These are phyloP conservation scores for Drosophila tristis DNA, from an alignment of 1,140 invertebrate species.

Conservation along the genomic window DNA sequence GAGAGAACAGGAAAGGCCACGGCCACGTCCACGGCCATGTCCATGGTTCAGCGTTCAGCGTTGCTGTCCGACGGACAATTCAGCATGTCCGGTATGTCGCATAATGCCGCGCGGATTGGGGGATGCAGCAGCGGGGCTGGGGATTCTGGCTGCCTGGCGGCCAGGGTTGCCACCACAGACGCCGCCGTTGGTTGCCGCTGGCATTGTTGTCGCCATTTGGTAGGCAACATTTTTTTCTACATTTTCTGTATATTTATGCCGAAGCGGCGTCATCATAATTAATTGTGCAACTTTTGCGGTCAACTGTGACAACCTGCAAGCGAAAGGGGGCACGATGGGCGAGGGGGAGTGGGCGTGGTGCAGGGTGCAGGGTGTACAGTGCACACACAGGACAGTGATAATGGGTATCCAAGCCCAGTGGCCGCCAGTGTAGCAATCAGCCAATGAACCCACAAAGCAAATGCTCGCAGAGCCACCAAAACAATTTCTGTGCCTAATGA, in stretches of 20 bases:
- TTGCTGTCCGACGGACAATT: constrained; percentile 31
- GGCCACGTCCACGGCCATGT: constrained; percentile 40
- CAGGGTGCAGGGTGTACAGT: too few relatives aligned
- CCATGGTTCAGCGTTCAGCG: too few relatives aligned
- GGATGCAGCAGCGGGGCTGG: constrained; percentile 1
- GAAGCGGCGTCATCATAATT: constrained; percentile 63
- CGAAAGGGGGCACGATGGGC: background rate
- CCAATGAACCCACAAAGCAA: constrained; percentile 17
- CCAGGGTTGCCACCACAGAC: constrained; percentile 42
- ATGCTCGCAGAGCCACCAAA: background rate
- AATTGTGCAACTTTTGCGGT: constrained; percentile 68
- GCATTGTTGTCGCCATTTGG: constrained; percentile 49
- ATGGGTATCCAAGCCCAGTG: too few relatives aligned
- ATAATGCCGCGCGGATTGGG: constrained; percentile 34
- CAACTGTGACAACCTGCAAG: constrained; percentile 32
- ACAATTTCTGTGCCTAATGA: constrained; percentile 42
- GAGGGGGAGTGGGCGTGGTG: too few relatives aligned
- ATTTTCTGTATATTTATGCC: constrained; percentile 25
- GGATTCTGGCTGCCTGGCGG: background rate
- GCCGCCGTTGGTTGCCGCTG: constrained; percentile 15
- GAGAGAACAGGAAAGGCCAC: constrained; percentile 44
- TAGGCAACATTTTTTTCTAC: constrained; percentile 54
- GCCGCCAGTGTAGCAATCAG: background rate
- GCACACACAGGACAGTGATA: background rate
- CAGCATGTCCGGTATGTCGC: constrained; percentile 44